A percentile compares a stretch with the other conserved stretches of the same genome.
phyloP scores from a whole-genome alignment of 2,113 vertebrate genomes.

The Petromus typicus region DNA sequence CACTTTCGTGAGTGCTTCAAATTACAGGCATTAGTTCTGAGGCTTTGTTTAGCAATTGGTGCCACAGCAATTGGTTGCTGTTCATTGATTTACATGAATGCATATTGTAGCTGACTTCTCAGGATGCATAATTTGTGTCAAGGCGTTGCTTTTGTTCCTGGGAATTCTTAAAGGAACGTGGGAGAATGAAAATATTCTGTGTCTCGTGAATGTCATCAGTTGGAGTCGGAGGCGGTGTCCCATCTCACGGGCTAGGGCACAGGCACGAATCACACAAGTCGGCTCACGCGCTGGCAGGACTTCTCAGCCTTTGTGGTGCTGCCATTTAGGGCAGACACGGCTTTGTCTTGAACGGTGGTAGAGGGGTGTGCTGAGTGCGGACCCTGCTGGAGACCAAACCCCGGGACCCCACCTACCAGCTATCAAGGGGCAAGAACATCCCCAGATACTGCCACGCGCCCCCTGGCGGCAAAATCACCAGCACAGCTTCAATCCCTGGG shows the following conservation, averaged over 20 bases:
- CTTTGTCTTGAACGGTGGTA: background rate
- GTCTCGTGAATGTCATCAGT: background rate
- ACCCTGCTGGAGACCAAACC: background rate
- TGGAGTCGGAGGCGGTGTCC: background rate
- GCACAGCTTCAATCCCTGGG: no score
- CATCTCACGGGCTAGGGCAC: background rate
- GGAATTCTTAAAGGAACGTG: background rate
- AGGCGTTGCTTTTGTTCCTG: conserved; percentile 28
- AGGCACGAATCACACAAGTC: no score
- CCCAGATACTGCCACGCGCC: background rate
- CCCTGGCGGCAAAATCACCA: background rate
- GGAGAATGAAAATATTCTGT: background rate
- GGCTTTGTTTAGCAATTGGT: conserved; percentile 69
- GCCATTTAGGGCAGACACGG: background rate
- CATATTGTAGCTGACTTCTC: conserved; percentile 54
- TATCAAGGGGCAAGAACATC: background rate
- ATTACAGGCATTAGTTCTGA: conserved; percentile 61
- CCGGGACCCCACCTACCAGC: background rate
- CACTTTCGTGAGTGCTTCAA: conserved; percentile 31
- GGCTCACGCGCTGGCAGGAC: background rate
- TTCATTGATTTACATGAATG: conserved; percentile 75
- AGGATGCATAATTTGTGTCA: background rate
- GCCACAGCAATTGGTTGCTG: conserved; percentile 30
- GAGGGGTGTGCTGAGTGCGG: background rate
- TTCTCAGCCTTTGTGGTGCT: background rate